Percentiles rank a stretch among this genome's conserved stretches.
Evolutionary conservation across 1,140 invertebrate species (phyloP).

Genomic region (Drosophila navojoa): DNA sequence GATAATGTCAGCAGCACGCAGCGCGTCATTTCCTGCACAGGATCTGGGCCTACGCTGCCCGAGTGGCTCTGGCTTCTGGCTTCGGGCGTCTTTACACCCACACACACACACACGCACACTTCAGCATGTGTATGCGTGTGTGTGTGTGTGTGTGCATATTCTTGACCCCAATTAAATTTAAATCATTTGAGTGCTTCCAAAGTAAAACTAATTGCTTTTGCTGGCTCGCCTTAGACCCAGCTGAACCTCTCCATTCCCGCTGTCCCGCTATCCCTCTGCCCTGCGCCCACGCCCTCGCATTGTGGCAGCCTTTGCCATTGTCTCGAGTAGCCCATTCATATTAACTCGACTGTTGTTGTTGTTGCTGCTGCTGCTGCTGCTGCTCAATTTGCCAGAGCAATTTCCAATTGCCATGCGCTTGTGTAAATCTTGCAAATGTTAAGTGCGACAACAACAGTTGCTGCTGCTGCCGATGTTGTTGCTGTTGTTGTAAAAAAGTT

Average conservation of each 20-base stretch:
- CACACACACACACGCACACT: conserved; percentile 9
- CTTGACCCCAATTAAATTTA: conserved; percentile 80
- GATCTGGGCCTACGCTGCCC: neutral
- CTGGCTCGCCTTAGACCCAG: neutral
- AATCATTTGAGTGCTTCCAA: conserved; percentile 74
- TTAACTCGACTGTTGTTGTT: neutral
- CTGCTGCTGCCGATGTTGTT: neutral
- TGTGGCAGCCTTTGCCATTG: conserved; percentile 9
- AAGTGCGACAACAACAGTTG: conserved; percentile 17
- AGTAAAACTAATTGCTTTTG: conserved; percentile 77
- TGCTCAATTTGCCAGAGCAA: conserved; percentile 42
- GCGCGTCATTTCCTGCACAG: conserved; percentile 36
- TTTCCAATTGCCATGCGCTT: conserved; percentile 37
- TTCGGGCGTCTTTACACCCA: conserved; percentile 19
- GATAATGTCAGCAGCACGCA: conserved; percentile 74
- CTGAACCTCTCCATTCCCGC: neutral
- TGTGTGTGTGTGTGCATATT: conserved; percentile 28
- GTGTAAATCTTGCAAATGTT: conserved; percentile 37
- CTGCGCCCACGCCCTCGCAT: too few relatives aligned
- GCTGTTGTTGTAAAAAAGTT: conserved; percentile 14
- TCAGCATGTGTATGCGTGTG: neutral
- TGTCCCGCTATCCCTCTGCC: neutral
- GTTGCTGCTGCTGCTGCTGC: conserved; percentile 7
- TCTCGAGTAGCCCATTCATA: conserved; percentile 36
- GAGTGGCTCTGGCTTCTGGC: conserved; percentile 7